phyloP scores from a whole-genome alignment of 2,888 invertebrate genomes.

The Kryphioiulus occultus region DNA sequence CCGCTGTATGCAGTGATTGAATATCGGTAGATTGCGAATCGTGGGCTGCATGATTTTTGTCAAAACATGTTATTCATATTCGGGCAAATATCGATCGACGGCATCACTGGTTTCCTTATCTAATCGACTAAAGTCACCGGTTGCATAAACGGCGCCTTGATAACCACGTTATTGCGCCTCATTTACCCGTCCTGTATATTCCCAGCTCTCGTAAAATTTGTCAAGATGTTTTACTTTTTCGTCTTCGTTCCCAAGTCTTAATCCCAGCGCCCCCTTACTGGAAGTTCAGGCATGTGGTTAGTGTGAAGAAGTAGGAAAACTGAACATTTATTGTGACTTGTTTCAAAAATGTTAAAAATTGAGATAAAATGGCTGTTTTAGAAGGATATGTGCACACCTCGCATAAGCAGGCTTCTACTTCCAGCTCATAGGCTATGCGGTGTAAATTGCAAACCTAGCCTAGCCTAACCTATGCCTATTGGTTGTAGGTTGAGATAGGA shows the following conservation, averaged over 20 bases:
- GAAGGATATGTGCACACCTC: too few species aligned
- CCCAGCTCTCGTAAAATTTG: background rate
- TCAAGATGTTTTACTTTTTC: background rate
- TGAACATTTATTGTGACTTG: too few species aligned
- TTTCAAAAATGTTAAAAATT: too few species aligned
- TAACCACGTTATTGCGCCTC: background rate
- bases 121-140: background rate
- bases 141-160: slow-evolving; percentile 5
- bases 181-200: background rate
- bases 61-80: background rate
- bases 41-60: background rate
- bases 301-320: too few species aligned
- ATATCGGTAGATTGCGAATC: background rate
- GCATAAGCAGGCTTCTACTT: too few species aligned
- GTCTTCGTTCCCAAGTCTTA: background rate
- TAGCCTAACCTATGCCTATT: too few species aligned
- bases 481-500: too few species aligned
- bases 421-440: too few species aligned
- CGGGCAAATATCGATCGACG: background rate
- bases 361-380: too few species aligned
- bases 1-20: background rate
- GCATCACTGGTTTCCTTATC: background rate
- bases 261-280: too few species aligned
- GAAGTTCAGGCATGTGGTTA: too few species aligned
- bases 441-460: too few species aligned